A percentile compares a stretch with the other conserved stretches of the same genome.
Conservation (phyloP, 2,888 invertebrate genomes). For the Theodoxus fluviatilis region DNA sequence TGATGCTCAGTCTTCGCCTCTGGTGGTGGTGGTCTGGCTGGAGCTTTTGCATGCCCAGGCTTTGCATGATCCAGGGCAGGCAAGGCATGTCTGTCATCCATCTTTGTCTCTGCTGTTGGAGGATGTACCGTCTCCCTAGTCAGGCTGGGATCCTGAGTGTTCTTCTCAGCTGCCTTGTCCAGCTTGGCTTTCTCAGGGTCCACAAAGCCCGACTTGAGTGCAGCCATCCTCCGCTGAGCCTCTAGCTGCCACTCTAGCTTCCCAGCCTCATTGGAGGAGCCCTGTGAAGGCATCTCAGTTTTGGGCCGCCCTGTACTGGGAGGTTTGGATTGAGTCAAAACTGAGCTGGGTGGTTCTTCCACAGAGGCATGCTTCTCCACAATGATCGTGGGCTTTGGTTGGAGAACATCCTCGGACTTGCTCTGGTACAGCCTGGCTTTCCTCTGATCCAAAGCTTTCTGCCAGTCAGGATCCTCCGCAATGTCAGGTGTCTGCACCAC, state of each 20-base stretch:
- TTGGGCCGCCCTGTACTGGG: slow-evolving; percentile 10
- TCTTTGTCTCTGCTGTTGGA: background rate
- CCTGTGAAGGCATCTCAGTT: background rate
- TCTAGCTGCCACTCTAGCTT: slow-evolving; percentile 54
- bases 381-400: too few relatives aligned
- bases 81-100: background rate
- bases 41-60: too few relatives aligned
- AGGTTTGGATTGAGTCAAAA: background rate
- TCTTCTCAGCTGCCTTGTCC: slow-evolving; percentile 5
- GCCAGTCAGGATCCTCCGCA: too few relatives aligned
- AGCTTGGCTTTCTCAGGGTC: slow-evolving; percentile 44
- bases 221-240: slow-evolving; percentile 48
- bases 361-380: too few relatives aligned
- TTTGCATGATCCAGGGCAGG: too few relatives aligned
- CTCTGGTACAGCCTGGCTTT: too few relatives aligned
- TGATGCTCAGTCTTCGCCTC: too few relatives aligned
- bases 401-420: too few relatives aligned
- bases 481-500: too few relatives aligned
- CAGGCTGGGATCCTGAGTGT: background rate
- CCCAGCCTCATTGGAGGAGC: background rate
- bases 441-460: too few relatives aligned
- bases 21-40: too few relatives aligned
- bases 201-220: slow-evolving; percentile 45
- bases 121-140: background rate
- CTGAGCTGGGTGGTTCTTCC: background rate